A percentile compares a stretch with the other conserved stretches of the same genome.
phyloP scores from a whole-genome alignment of 2,113 vertebrate genomes.

The Corythaeola cristata region DNA sequence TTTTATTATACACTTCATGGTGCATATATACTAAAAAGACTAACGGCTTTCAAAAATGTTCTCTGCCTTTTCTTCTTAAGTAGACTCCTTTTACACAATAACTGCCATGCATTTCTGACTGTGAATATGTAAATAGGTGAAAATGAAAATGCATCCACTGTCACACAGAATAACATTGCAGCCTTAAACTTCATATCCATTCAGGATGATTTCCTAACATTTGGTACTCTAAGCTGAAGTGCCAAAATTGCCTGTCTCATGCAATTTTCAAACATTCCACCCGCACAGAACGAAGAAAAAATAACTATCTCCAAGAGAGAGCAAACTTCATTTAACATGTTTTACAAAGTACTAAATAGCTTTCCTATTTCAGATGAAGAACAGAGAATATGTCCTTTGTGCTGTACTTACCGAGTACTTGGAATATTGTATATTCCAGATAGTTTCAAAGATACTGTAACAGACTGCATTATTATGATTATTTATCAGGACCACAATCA shows the following conservation, averaged over 20 bases:
- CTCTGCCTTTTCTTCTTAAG: constrained; percentile 61
- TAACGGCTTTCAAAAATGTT: constrained; percentile 50
- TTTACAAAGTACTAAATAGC: constrained; percentile 77
- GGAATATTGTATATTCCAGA: background rate
- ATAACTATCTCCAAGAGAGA: constrained; percentile 63
- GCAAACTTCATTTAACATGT: constrained; percentile 74
- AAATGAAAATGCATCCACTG: constrained; percentile 66
- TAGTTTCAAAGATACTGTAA: constrained; percentile 5
- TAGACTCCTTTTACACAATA: constrained; percentile 53
- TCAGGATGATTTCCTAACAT: constrained; percentile 77
- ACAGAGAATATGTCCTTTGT: constrained; percentile 30
- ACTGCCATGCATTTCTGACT: constrained; percentile 52
- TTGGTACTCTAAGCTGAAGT: constrained; percentile 75
- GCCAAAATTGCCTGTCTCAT: constrained; percentile 74
- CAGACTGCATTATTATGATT: background rate
- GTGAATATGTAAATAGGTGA: constrained; percentile 77
- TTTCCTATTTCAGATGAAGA: constrained; percentile 66
- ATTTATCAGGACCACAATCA: constrained; percentile 8
- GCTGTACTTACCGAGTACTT: constrained; percentile 42
- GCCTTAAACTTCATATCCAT: constrained; percentile 73
- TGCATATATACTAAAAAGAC: background rate
- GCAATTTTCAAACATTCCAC: constrained; percentile 80
- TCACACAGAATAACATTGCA: constrained; percentile 69
- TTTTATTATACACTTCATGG: background rate
- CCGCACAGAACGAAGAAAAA: constrained; percentile 62